A percentile compares a stretch with the other conserved stretches of the same genome.
phyloP scores from a whole-genome alignment of 2,113 vertebrate genomes.

The Amblyornis subalaris region DNA sequence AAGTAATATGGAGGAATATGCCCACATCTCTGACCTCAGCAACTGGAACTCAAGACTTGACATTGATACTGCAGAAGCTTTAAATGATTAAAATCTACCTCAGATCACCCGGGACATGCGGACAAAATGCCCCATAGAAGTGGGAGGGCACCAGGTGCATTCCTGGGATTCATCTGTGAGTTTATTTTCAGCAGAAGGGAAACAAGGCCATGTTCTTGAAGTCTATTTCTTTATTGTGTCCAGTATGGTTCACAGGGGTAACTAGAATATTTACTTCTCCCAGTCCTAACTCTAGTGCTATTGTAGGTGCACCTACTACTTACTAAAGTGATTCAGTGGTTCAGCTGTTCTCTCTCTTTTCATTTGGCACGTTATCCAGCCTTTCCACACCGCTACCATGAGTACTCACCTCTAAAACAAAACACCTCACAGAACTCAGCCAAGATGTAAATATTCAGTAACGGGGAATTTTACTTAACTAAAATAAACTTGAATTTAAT shows the following conservation, averaged over 20 bases:
- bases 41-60: background rate
- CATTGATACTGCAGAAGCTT: background rate
- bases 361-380: background rate
- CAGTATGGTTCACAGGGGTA: rapidly evolving
- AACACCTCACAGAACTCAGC: background rate
- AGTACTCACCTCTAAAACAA: background rate
- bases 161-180: background rate
- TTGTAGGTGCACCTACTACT: background rate
- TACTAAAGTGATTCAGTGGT: background rate
- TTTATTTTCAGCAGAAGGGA: background rate
- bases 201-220: background rate
- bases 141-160: rapidly evolving
- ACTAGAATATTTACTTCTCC: background rate
- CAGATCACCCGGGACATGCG: background rate
- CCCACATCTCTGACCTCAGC: background rate
- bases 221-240: background rate
- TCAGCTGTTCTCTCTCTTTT: background rate
- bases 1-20: background rate
- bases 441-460: background rate
- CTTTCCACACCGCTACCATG: background rate
- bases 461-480: background rate
- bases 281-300: background rate
- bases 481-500: background rate
- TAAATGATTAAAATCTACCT: background rate
- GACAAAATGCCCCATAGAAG: background rate